Conservation (phyloP, 2,797 vertebrate genomes). For the Amniataba percoides region DNA sequence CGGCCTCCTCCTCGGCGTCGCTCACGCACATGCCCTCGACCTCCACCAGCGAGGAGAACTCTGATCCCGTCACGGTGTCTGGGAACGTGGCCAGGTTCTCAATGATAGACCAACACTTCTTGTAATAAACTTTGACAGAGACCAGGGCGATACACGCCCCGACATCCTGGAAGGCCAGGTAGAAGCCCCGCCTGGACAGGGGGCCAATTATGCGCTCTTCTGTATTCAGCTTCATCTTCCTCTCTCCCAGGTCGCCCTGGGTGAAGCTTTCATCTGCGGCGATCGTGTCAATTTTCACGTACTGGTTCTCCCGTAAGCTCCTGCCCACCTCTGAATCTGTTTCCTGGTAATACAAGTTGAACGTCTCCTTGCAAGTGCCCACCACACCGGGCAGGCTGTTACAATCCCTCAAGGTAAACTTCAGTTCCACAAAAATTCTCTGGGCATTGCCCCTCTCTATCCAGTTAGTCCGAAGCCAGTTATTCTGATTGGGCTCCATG, state of each 20-base stretch:
- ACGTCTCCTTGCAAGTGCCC: conserved; percentile 99
- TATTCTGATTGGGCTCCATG: conserved; percentile 99
- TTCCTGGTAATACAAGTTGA: conserved; percentile 99
- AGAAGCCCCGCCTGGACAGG: conserved; percentile 96
- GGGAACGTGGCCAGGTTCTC: conserved; percentile 99
- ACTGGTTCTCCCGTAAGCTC: conserved; percentile 97
- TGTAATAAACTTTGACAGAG: conserved; percentile 99
- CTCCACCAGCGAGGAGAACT: conserved; percentile 99
- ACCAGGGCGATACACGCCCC: conserved; percentile 98
- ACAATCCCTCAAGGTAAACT: conserved; percentile 99
- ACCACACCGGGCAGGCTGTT: conserved; percentile 99
- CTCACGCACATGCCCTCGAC: conserved; percentile 95
- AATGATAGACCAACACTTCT: conserved; percentile 99
- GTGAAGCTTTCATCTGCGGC: conserved; percentile 99
- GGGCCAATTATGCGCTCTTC: conserved; percentile 98
- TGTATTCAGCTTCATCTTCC: conserved; percentile 99
- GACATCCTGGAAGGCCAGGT: conserved; percentile 99
- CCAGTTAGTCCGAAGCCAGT: conserved; percentile 99
- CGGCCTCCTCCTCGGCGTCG: conserved; percentile 96
- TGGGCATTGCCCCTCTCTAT: conserved; percentile 98
- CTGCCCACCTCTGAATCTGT: conserved; percentile 96
- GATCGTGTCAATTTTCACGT: conserved; percentile 99
- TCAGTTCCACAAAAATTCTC: conserved; percentile 99
- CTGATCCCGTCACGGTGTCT: conserved; percentile 98
- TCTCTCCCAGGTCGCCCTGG: conserved; percentile 98